Evolutionary conservation across 2,888 invertebrate species (phyloP).

Genomic region (Thereva unica): DNA sequence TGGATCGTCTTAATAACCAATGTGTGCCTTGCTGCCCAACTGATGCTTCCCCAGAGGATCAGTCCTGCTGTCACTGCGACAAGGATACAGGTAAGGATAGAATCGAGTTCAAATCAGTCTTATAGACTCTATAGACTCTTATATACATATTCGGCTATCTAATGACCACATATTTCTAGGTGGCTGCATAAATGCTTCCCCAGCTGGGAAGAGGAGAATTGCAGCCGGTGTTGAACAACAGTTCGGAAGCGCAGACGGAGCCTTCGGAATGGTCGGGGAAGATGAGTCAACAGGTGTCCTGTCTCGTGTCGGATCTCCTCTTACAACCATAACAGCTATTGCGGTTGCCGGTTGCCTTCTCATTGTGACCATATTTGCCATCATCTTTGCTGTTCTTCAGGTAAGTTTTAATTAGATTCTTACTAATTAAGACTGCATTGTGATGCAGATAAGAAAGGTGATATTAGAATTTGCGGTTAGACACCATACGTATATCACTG

Average conservation of each 20-base stretch:
- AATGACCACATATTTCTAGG: constrained; percentile 57
- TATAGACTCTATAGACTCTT: no score
- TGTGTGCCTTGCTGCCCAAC: constrained; percentile 75
- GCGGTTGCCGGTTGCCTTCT: constrained; percentile 70
- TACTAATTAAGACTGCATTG: constrained; percentile 16
- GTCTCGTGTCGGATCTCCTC: constrained; percentile 58
- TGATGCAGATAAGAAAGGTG: not conserved
- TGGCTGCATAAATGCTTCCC: constrained; percentile 73
- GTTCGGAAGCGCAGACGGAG: constrained; percentile 43
- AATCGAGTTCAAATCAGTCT: not conserved
- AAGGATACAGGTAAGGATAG: constrained; percentile 64
- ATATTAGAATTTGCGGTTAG: not conserved
- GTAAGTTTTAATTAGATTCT: constrained; percentile 56
- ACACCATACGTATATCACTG: no score
- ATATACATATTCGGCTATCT: constrained; percentile 25
- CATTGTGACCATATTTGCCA: constrained; percentile 70
- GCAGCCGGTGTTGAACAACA: constrained; percentile 62
- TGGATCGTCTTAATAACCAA: constrained; percentile 74
- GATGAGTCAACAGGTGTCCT: constrained; percentile 48
- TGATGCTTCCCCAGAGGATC: constrained; percentile 56
- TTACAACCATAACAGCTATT: constrained; percentile 69
- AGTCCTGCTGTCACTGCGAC: constrained; percentile 73
- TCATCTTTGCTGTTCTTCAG: constrained; percentile 74
- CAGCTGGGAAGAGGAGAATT: constrained; percentile 74
- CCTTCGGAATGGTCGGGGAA: constrained; percentile 37